Conservation (phyloP, 2,113 vertebrate genomes). For the Eulacestoma nigropectus region DNA sequence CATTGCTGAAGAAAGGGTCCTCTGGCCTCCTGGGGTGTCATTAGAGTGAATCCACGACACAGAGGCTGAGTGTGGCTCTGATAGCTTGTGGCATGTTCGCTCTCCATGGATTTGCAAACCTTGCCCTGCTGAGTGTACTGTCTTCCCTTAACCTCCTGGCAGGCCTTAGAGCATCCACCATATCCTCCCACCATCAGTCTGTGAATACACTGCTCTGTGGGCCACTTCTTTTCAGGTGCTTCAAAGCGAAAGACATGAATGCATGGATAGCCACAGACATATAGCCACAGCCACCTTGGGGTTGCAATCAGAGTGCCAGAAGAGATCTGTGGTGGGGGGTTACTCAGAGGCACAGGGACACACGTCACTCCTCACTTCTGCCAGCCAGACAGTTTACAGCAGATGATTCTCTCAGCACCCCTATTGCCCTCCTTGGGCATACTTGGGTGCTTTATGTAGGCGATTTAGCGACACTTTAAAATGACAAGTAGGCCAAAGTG, state of each 20-base stretch:
- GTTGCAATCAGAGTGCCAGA: neutral
- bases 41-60: neutral
- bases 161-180: neutral
- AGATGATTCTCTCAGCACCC: neutral
- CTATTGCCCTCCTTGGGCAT: neutral
- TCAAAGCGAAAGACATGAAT: neutral
- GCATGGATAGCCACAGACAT: neutral
- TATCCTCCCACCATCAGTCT: neutral
- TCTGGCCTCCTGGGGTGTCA: neutral
- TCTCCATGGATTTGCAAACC: neutral
- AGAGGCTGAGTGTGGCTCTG: neutral
- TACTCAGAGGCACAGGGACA: neutral
- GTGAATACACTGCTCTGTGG: neutral
- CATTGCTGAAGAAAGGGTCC: neutral
- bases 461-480: neutral
- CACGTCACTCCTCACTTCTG: neutral
- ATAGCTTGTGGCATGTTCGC: neutral
- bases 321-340: neutral
- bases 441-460: neutral
- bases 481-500: neutral
- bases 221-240: neutral
- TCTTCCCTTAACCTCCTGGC: neutral
- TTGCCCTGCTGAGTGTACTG: neutral
- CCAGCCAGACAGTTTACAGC: neutral
- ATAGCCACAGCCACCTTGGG: neutral